Percentiles rank a stretch among this genome's conserved stretches.
Conservation (phyloP, 2,888 invertebrate genomes). For the Creontiades dilutus region DNA sequence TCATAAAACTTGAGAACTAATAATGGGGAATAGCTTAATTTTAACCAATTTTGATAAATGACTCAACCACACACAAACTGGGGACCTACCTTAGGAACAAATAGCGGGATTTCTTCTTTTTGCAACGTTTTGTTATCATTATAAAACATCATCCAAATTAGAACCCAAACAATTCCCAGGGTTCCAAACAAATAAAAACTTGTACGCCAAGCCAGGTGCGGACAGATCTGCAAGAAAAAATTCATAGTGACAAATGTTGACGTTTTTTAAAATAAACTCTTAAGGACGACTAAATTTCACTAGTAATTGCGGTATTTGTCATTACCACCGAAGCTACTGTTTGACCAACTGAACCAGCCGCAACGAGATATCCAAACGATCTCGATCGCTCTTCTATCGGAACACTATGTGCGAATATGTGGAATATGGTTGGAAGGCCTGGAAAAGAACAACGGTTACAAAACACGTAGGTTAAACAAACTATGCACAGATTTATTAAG, state of each 20-base stretch:
- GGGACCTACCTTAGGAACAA: conserved; percentile 81
- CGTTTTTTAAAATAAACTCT: too few species aligned
- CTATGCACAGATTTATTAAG: too few species aligned
- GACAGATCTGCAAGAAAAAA: conserved; percentile 81
- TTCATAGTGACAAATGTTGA: background rate
- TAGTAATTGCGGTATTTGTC: conserved; percentile 74
- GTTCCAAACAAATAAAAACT: conserved; percentile 86
- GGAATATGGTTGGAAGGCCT: conserved; percentile 88
- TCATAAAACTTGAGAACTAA: too few species aligned
- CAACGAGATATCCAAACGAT: conserved; percentile 86
- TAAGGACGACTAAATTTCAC: background rate
- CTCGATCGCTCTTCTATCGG: conserved; percentile 86
- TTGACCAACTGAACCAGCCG: conserved; percentile 87
- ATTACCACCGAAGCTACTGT: conserved; percentile 85
- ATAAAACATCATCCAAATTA: conserved; percentile 84
- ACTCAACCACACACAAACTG: background rate
- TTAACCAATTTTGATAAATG: too few species aligned
- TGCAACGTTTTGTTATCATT: conserved; percentile 79
- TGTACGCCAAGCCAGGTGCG: conserved; percentile 84
- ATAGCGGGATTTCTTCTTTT: conserved; percentile 81
- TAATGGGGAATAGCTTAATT: too few species aligned
- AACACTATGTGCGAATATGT: conserved; percentile 86
- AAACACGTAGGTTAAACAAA: too few species aligned
- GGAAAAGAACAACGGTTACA: conserved; percentile 53
- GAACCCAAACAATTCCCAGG: conserved; percentile 84